Conservation (phyloP, 92 coral and sea anemone genomes). For the Phymanthus crucifer region DNA sequence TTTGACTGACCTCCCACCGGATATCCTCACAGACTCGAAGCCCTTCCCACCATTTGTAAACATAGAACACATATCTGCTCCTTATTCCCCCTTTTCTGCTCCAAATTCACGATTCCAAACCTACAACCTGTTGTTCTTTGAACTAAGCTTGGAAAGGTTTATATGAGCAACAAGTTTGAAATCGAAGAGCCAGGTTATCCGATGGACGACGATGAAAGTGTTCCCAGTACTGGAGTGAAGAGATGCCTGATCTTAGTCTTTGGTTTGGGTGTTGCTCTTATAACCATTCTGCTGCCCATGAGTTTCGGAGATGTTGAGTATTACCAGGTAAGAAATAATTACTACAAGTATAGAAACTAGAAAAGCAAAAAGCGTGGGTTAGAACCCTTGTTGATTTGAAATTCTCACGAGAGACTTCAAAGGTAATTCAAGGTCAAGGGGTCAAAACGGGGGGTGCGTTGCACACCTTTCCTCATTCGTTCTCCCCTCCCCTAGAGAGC, state of each 20-base stretch:
- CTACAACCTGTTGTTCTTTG: too few relatives aligned
- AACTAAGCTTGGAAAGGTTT: too few relatives aligned
- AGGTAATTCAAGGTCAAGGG: too few relatives aligned
- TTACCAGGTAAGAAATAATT: slow-evolving; percentile 55
- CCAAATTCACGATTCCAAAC: too few relatives aligned
- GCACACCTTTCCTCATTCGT: background rate
- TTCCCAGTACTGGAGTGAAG: background rate
- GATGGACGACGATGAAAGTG: slow-evolving; percentile 7
- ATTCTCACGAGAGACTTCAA: background rate
- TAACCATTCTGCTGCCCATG: slow-evolving; percentile 56
- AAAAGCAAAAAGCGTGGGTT: background rate
- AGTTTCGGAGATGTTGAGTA: slow-evolving; percentile 79
- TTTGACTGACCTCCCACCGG: too few relatives aligned
- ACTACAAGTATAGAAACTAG: background rate
- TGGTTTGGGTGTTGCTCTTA: slow-evolving; percentile 40
- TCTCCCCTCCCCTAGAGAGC: too few relatives aligned
- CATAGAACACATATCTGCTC: too few relatives aligned
- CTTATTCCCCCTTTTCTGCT: too few relatives aligned
- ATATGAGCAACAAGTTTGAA: background rate
- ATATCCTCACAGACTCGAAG: too few relatives aligned
- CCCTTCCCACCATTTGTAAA: too few relatives aligned
- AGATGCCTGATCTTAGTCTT: slow-evolving; percentile 4
- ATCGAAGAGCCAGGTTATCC: background rate
- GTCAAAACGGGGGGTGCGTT: too few relatives aligned
- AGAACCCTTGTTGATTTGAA: too few relatives aligned